Base-by-base conservation (phyloP, 2,888 invertebrate species). In the Caenorhabditis angaria region DNA sequence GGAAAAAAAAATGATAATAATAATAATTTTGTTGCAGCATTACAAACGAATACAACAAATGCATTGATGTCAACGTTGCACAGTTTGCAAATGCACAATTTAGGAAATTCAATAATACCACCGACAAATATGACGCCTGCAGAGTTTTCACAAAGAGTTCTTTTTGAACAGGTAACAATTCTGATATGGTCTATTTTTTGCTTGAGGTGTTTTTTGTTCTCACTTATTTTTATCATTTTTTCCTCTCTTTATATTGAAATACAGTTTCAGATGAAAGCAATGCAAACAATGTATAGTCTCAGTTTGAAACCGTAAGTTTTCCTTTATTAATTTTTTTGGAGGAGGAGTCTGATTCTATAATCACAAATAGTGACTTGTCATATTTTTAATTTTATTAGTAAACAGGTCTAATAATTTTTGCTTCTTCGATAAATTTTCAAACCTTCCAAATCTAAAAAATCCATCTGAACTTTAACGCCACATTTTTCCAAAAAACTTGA, bases 11-110 rank as follows among this genome's bases (percentile, higher is more conserved):
- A 10, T 32, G 10, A 8, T 32, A 32, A 32, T 32, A 32, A 32
- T 32, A 32, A 32, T 10, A 32, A 8, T 32, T 32, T 10, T 10
- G 4, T 61, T 67, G 58, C 28, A 77, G 74, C 64, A 35, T 14
- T 77, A 18, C 63, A 59, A 53, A 62, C 63, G 28, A 54, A 35
- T 20, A 68, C 61, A 28, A 32, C 72, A 3, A 73, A 61, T 53
- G 54, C 70, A 3, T 29, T 77, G 14, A 66, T 77, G 57, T 77
- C 77, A 5, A 74, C 77, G 1, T 32, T 77, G 4, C 73, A 73
- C 2, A 59, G 60, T 5, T 32, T 73, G 35, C 73, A 68, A 62
- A 72, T 73, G 35, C 77, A 77, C 20, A 61, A 41, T 2, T 60
- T 70, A 28, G 72, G 64, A 12, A 61, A 61, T 25, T 27, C 60